These are phyloP conservation scores for Cuculus canorus DNA, from an alignment of 2,797 vertebrate species.

Conservation along the genomic window DNA sequence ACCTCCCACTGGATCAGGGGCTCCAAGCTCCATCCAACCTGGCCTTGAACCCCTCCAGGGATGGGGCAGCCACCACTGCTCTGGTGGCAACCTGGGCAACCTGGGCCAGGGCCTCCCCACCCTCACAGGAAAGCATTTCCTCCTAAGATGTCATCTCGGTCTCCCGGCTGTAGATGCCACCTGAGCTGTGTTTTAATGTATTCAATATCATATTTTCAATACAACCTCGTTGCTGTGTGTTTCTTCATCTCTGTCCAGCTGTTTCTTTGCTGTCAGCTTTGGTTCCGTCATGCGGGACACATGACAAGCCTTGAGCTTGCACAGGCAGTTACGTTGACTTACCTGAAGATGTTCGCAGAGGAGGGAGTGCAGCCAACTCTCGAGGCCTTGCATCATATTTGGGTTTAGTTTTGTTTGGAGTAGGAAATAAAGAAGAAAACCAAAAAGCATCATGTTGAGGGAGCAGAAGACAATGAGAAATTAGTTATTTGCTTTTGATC, in stretches of 20 bases:
- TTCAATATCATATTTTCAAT: background rate
- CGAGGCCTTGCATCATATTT: background rate
- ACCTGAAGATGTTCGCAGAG: background rate
- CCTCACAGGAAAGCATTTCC: too few relatives aligned
- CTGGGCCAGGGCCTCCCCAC: too few relatives aligned
- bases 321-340: background rate
- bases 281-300: background rate
- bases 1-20: too few relatives aligned
- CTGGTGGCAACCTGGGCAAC: too few relatives aligned
- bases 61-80: too few relatives aligned
- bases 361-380: background rate
- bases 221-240: background rate
- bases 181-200: background rate
- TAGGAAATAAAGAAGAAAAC: background rate
- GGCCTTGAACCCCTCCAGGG: too few relatives aligned
- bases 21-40: too few relatives aligned
- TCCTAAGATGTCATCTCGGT: too few relatives aligned
- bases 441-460: too few relatives aligned
- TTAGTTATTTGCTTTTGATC: background rate
- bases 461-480: background rate
- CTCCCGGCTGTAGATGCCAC: too few relatives aligned
- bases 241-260: background rate
- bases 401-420: background rate
- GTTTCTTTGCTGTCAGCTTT: background rate
- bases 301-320: too few relatives aligned